Evolutionary conservation across 2,797 vertebrate species (phyloP), one percentile per base, ranked within the genome.

Genomic region (Megaceryle alcyon): DNA sequence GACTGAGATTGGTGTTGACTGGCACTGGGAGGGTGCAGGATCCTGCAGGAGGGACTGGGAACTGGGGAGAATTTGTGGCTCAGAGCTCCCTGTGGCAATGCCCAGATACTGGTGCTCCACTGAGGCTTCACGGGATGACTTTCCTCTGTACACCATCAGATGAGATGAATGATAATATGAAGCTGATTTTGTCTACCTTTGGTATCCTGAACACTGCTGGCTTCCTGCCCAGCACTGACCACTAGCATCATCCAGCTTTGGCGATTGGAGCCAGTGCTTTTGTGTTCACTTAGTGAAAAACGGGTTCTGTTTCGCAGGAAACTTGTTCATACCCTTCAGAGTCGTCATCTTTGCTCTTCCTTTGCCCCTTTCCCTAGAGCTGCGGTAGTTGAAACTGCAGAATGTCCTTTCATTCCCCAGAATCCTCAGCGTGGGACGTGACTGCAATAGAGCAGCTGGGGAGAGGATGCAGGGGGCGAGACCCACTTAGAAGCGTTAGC

Each of bases 281-380:
- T 85, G 63, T 72, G 69, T 88, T 86, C 46, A 2, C 20, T 76
- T 44, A 31, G 35, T 91, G 92, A 94, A 86, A 94, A 82, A 48
- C 0, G 0, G 61, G 25, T 22, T 91, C 54, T 90, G 87, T 86
- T 95, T 85, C 9, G 5, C 65, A 72, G 57, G 65, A 88, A 63
- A 61, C 79, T 61, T 78, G 61, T 81, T 94, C 59, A 88, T 49
- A 90, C 92, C 87, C 91, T 87, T 89, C 76, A 28, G n/a, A 57
- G 65, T 60, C 3, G 0, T 82, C 49, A 33, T 83, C 53, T 75
- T 72, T 65, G 41, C 79, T 95, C 84, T 75, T 89, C 68, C 79
- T 87, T 86, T 81, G 54, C 76, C 77, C 59, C 79, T 88, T 81
- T 81, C 76, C 28, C 21, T 90, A 70, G 72, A 82, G 76, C 89